Conservation (phyloP, 2,888 invertebrate genomes). For the Sesia bembeciformis region DNA sequence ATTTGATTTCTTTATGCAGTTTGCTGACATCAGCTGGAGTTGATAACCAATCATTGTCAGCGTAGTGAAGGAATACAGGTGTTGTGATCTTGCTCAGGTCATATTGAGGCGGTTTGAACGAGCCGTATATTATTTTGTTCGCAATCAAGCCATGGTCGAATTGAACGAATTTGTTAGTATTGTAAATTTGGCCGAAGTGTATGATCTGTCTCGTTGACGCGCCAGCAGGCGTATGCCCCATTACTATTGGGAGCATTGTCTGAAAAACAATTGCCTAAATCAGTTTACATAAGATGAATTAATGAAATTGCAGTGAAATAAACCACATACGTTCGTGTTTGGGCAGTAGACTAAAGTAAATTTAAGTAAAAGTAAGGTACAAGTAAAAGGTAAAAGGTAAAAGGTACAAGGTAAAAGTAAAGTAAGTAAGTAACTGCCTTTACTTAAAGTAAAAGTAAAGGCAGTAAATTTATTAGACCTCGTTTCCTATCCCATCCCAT, state of each 20-base stretch:
- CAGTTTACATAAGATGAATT: no score
- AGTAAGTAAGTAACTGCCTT: no score
- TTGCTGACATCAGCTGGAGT: constrained; percentile 54
- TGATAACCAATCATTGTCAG: constrained; percentile 69
- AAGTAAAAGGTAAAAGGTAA: no score
- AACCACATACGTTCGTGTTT: no score
- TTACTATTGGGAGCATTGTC: constrained; percentile 66
- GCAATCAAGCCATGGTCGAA: constrained; percentile 61
- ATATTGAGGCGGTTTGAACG: constrained; percentile 63
- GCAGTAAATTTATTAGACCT: no score
- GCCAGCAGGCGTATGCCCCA: constrained; percentile 68
- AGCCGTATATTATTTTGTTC: constrained; percentile 61
- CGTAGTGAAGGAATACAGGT: constrained; percentile 67
- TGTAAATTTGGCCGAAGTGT: constrained; percentile 65
- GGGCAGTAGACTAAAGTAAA: no score
- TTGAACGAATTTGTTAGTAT: constrained; percentile 57
- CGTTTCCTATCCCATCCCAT: no score
- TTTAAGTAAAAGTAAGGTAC: no score
- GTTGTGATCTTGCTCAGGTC: constrained; percentile 52
- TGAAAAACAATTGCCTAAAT: constrained; percentile 22
- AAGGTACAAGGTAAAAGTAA: no score
- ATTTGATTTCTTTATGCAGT: constrained; percentile 47
- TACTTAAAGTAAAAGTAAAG: no score
- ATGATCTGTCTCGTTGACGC: constrained; percentile 63
- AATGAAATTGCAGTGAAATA: no score